Evolutionary conservation across 92 coral and sea anemone genomes (phyloP), one percentile per base, ranked within the genome.

Genomic region (Actinernus sp.): DNA sequence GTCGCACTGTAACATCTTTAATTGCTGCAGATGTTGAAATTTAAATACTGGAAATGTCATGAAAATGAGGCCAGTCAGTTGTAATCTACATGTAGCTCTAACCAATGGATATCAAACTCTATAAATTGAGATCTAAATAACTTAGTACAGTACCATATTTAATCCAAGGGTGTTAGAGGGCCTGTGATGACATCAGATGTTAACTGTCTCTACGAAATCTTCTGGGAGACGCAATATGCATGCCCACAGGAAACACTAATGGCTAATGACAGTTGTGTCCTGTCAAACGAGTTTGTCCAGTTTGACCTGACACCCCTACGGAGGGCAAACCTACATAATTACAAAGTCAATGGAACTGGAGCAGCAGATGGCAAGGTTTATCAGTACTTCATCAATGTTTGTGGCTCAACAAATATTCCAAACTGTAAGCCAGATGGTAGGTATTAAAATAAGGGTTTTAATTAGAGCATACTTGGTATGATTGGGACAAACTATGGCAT

Each of bases 221-320:
- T 85, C 41, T 95, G 99, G 99, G 80, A 79, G 53, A 95, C 99
- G 3, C 95, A 84, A 24, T 88, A 61, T 63, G 99, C 99, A 1
- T 95, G 99, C 24, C 74, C 99, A 3, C 69, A 86, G 53, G 61
- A 57, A 4, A 55, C 40, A 11, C 49, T 81, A 1, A 20, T 95
- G 69, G 65, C 84, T 1, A 76, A 63, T 18, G 64, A 72, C 45
- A 74, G 80, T 17, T 95, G 99, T 51, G 60, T 78, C 31, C 61
- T 87, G 52, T 56, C 58, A 26, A 87, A 95, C 36, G 57, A 89
- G 21, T 83, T 79, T 83, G 97, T 95, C 12, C 74, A 75, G 61
- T 91, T 95, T 70, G 86, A 95, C 62, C 74, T 95, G 58, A 80
- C 86, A 3, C 76, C 83, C 3, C 84, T 95, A 32, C 75, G 74